A percentile compares a stretch with the other conserved stretches of the same genome.
phyloP scores from a whole-genome alignment of 2,797 vertebrate genomes.

The Pangasius mekongensis region DNA sequence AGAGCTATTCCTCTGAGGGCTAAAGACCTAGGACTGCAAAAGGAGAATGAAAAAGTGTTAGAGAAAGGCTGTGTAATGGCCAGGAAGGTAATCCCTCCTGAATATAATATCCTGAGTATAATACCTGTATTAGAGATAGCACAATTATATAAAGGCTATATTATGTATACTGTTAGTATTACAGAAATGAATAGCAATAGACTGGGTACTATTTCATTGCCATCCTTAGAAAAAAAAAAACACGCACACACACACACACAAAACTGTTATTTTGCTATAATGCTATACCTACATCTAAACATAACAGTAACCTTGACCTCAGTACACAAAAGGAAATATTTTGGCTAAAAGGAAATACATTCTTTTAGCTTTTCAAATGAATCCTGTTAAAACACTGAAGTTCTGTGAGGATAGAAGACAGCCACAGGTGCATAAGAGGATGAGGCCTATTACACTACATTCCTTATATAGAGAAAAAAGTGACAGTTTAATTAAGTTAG shows the following conservation, averaged over 20 bases:
- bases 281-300: not conserved
- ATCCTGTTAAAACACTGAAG: not conserved
- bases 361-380: not conserved
- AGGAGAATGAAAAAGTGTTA: conserved; percentile 27
- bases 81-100: conserved; percentile 26
- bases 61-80: conserved; percentile 34
- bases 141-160: conserved; percentile 19
- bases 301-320: not conserved
- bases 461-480: conserved; percentile 2
- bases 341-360: not conserved
- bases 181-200: conserved; percentile 21
- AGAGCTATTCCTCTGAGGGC: conserved; percentile 43
- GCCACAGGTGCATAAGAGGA: conserved; percentile 23
- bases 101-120: conserved; percentile 28
- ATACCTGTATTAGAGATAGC: conserved; percentile 23
- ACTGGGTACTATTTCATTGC: not conserved
- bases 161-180: conserved; percentile 24
- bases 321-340: not conserved
- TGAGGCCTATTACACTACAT: conserved; percentile 11
- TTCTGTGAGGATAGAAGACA: not conserved
- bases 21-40: conserved; percentile 33
- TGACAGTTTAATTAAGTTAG: conserved; percentile 38
- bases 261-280: not conserved
- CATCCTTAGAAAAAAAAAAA: not conserved
- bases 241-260: not conserved